phyloP scores from a whole-genome alignment of 2,113 vertebrate species.

The Gasterosteus aculeatus region DNA sequence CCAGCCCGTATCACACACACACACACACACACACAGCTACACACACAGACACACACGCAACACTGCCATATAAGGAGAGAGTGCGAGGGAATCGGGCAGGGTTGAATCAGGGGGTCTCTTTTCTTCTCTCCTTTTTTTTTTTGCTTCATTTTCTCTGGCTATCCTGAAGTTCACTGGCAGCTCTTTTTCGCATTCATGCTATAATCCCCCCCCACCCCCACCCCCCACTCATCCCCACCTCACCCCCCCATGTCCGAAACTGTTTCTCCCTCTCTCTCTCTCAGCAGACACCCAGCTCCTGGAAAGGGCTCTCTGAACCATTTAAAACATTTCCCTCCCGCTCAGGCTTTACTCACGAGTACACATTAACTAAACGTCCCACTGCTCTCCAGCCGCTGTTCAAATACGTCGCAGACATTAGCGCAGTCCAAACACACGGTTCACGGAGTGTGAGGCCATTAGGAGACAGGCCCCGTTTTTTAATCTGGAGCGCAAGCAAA shows the following conservation, averaged over 20 bases:
- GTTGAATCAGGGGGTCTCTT: constrained; percentile 65
- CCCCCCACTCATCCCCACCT: constrained; percentile 5
- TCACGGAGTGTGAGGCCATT: constrained; percentile 38
- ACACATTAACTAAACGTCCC: constrained; percentile 66
- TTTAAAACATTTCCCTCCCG: constrained; percentile 45
- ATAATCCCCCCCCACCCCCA: constrained; percentile 30
- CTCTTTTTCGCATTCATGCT: constrained; percentile 33
- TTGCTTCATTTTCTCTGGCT: constrained; percentile 47
- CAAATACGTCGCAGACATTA: constrained; percentile 48
- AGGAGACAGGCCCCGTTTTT: constrained; percentile 29
- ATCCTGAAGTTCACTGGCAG: constrained; percentile 51
- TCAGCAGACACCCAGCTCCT: constrained; percentile 39
- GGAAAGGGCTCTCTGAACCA: constrained; percentile 28
- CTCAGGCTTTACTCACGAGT: constrained; percentile 36
- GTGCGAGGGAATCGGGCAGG: constrained; percentile 58
- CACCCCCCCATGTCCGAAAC: not conserved
- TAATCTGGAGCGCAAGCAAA: constrained; percentile 47
- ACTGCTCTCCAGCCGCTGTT: constrained; percentile 29
- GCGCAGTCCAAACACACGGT: constrained; percentile 45
- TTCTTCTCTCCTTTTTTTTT: constrained; percentile 50
- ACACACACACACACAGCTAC: constrained; percentile 32
- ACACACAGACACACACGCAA: constrained; percentile 46
- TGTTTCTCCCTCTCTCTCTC: constrained; percentile 5
- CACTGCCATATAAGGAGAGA: constrained; percentile 78
- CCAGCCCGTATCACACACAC: constrained; percentile 53